Base-by-base conservation (phyloP, 2,888 invertebrate species). In the Anthophora plumipes region DNA sequence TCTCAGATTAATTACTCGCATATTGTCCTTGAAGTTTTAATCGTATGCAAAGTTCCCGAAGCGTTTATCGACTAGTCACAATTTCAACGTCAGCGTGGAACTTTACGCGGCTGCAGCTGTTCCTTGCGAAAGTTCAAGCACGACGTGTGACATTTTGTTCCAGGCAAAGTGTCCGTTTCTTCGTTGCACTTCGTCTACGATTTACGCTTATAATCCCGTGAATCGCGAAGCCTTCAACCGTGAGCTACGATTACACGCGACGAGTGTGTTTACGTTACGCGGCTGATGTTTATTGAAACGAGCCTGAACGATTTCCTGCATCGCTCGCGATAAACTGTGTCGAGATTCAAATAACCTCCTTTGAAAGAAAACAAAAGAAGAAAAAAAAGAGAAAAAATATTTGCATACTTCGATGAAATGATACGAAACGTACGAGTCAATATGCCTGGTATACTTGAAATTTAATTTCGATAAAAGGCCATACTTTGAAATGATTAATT, bases 51-150 rank as follows among this genome's bases (percentile, higher is more conserved):
- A 55, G 57, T 41, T 48, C 14, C 17, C 3, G 20, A 46, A 67
- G 11, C 57, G 52, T 70, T 74, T 81, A 78, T 81, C 52, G 77
- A 64, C 69, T 46, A 17, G 59, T 67, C 43, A n/a, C n/a, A 43
- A 48, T 31, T 54, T 46, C 31, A 25, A 14, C 64, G 39, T 43
- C 46, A 37, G 43, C 20, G 41, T 17, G 50, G n/a, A 61, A 85
- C 54, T 85, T 77, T 68, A 48, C 73, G 41, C 54, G 61, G 72
- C 31, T 41, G 70, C 84, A 74, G 80, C 68, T 76, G 85, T 76
- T 77, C 14, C 31, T 3, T 11, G 39, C 31, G 43, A 31, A 80
- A 70, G 50, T 76, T 72, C 22, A 55, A 55, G 31, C 52, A 52
- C 63, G 39, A 43, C 50, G 37, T 64, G 70, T n/a, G n/a, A n/a